Conservation (phyloP, 2,888 invertebrate genomes). For the Agrenia bidenticulata region DNA sequence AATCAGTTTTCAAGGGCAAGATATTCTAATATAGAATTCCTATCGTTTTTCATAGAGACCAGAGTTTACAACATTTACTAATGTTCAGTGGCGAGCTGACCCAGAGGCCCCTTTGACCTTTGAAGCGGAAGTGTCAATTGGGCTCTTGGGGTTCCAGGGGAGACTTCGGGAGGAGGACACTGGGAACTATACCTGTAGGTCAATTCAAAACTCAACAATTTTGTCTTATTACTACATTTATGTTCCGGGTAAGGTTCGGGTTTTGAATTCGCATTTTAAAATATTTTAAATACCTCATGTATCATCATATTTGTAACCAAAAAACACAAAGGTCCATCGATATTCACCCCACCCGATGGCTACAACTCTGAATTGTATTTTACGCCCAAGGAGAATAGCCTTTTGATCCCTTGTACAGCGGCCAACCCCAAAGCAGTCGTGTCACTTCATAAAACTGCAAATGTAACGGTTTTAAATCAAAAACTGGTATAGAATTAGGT, state of each 20-base stretch:
- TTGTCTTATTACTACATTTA: slow-evolving; percentile 36
- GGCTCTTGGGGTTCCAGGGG: slow-evolving; percentile 38
- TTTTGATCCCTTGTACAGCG: slow-evolving; percentile 33
- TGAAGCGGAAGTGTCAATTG: slow-evolving; percentile 38
- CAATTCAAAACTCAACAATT: slow-evolving; percentile 26
- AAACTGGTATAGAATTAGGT: too few species aligned
- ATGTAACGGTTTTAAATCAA: too few species aligned
- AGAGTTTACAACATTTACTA: slow-evolving; percentile 39
- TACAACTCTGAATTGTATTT: slow-evolving; percentile 19
- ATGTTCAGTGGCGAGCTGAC: slow-evolving; percentile 33
- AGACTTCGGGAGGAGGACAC: slow-evolving; percentile 35
- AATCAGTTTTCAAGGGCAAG: neutral
- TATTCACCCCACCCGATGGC: slow-evolving; percentile 9
- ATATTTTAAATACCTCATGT: slow-evolving; percentile 22
- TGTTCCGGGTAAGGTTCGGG: slow-evolving; percentile 37
- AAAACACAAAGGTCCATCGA: slow-evolving; percentile 14
- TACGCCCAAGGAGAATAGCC: slow-evolving; percentile 21
- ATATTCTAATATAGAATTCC: neutral
- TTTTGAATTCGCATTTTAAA: too few species aligned
- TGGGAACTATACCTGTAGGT: slow-evolving; percentile 38
- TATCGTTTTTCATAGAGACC: slow-evolving; percentile 26
- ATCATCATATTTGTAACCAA: too few species aligned
- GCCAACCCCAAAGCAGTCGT: slow-evolving; percentile 33
- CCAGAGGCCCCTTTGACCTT: slow-evolving; percentile 32
- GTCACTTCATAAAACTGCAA: slow-evolving; percentile 14